Base-by-base conservation (phyloP, 2,797 vertebrate species). In the Lagorchestes hirsutus region DNA sequence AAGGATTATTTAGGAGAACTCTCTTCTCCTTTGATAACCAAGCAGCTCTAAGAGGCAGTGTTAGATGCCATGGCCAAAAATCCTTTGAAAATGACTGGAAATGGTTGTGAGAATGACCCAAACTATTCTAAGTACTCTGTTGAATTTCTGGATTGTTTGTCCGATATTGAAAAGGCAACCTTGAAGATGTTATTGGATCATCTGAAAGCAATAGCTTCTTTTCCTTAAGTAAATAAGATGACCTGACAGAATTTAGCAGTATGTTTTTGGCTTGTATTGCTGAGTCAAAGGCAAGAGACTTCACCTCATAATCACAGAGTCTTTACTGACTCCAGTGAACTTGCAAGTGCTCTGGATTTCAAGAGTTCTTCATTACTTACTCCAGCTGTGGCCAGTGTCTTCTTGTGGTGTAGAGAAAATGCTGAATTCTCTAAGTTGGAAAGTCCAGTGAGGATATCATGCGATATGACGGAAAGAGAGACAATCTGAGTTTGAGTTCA, bases 171-270 rank as follows among this genome's bases (percentile, higher is more conserved):
- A 98, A 99, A 99, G 99, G 99, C 99, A 98, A 99, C 99, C 2
- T 98, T 99, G 97, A 99, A 98, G 98, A 99, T 99, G 99, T 99
- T 99, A 90, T 98, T 99, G 94, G 99, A 99, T 98, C 99, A 99
- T 98, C 99, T 99, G 98, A 99, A 99, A 97, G 98, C 99, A 90
- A 99, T 99, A 96, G 99, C 99, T 91, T 99, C 99, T 59, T 99
- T 99, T 97, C 99, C 99, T 0, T 99, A 99, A 97, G 98, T 99
- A 90, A 99, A 99, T 98, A 99, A 99, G 98, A 99, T 99, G 99
- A 99, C 99, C 0, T 99, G 99, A 97, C 99, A 99, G 99, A 99
- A 99, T 98, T 98, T 99, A 98, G 99, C 99, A 0, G 99, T 99
- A 50, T 99, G 99, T 97, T 99, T 99, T 95, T 99, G 99, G 91